Percentiles rank a stretch among this genome's conserved stretches.
Evolutionary conservation across 1,140 invertebrate genomes (phyloP).

Genomic region (Scaptodrosophila lebanonensis): DNA sequence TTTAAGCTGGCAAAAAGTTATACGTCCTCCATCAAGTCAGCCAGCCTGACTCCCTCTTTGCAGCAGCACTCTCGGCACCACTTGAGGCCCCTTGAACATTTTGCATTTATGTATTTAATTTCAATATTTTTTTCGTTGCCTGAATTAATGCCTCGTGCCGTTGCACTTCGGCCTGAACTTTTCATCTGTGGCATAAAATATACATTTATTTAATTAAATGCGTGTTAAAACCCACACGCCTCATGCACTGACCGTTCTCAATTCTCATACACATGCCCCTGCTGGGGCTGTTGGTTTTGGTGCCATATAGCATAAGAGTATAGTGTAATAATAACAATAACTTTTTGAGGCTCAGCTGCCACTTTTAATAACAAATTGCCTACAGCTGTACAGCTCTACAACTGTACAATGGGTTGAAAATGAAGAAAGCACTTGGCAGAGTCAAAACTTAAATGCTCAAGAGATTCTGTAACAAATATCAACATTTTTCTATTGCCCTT

Average conservation of each 20-base stretch:
- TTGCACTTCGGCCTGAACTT: slow-evolving; percentile 16
- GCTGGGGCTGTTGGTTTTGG: no score
- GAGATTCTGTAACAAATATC: no score
- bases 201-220: slow-evolving; percentile 55
- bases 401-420: slow-evolving; percentile 8
- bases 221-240: slow-evolving; percentile 16
- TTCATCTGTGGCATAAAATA: slow-evolving; percentile 43
- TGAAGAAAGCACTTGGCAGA: not conserved
- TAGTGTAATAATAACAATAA: slow-evolving; percentile 52
- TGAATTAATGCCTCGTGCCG: slow-evolving; percentile 14
- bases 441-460: no score
- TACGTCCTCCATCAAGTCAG: no score
- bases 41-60: no score
- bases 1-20: slow-evolving; percentile 34
- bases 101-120: slow-evolving; percentile 27
- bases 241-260: slow-evolving; percentile 11
- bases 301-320: no score
- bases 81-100: slow-evolving; percentile 29
- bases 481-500: no score
- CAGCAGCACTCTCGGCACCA: no score
- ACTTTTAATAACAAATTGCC: slow-evolving; percentile 45
- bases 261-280: no score
- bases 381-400: slow-evolving; percentile 10
- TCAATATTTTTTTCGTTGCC: not conserved
- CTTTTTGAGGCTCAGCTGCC: slow-evolving; percentile 9